phyloP scores from a whole-genome alignment of 2,888 invertebrate genomes.

The Erpobdella octoculata region DNA sequence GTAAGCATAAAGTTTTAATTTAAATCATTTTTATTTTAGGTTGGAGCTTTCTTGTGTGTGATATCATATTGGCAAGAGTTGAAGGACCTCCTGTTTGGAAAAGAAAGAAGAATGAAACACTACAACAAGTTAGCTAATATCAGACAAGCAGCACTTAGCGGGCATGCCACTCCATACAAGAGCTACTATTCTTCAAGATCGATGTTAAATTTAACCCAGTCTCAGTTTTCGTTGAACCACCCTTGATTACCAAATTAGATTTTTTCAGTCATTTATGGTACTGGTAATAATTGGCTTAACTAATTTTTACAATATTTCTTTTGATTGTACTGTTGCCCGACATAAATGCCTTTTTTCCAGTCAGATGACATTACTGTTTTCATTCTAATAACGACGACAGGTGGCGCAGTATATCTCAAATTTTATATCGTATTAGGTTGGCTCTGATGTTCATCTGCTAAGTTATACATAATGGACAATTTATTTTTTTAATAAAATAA shows the following conservation, averaged over 20 bases:
- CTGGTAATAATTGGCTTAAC: no score
- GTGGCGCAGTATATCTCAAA: no score
- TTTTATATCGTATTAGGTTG: no score
- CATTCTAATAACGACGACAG: no score
- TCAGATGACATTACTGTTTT: no score
- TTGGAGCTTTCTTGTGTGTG: conserved; percentile 35
- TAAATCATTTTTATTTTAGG: background rate
- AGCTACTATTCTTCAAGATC: conserved; percentile 23
- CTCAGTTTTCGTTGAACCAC: conserved; percentile 10
- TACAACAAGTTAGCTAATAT: conserved; percentile 35
- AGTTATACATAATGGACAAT: no score
- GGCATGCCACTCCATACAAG: conserved; percentile 22
- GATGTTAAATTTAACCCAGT: conserved; percentile 8
- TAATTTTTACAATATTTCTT: no score
- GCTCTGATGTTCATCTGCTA: no score
- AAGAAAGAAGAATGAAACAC: conserved; percentile 32
- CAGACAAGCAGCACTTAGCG: conserved; percentile 27
- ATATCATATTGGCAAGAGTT: conserved; percentile 36
- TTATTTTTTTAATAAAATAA: no score
- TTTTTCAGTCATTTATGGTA: no score
- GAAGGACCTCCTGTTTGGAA: conserved; percentile 34
- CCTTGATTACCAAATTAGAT: background rate
- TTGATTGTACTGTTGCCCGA: no score
- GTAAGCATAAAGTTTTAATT: background rate
- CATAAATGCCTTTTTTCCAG: no score